Base-by-base conservation (phyloP, 1,140 invertebrate genomes). In the Brachionus calyciflorus region DNA sequence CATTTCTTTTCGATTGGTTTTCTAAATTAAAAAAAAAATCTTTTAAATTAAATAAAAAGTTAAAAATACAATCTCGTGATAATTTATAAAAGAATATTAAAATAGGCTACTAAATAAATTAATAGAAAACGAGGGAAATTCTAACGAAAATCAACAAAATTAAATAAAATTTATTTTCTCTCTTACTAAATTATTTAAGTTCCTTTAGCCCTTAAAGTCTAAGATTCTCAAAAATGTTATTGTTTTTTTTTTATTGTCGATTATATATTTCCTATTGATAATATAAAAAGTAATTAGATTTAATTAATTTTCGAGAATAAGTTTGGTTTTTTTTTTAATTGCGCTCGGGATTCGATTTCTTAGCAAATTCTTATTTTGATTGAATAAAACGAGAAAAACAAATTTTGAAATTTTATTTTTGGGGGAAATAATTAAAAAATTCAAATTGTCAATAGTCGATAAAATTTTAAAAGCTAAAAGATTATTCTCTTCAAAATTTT, bases 261-360 rank as follows among this genome's bases (percentile, higher is more conserved):
- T 12, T 37, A 33, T 60, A 60, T 37, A 33, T 5, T 49, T 49
- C 30, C 33, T 55, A 55, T n/a, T n/a, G n/a, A n/a, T n/a, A n/a
- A n/a, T n/a, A n/a, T n/a, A n/a, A 55, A 24, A 37, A 60, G 28
- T 60, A 60, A 60, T 60, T 60, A 60, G 28, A 60, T 60, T 60
- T 60, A 60, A 60, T 60, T 37, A 40, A 37, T 17, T 12, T 60
- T 17, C 17, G 37, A 33, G n/a, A n/a, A n/a, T n/a, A n/a, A n/a
- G n/a, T n/a, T n/a, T n/a, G n/a, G n/a, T n/a, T n/a, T n/a, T n/a
- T n/a, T n/a, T n/a, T 37, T 37, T 33, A 40, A 37, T 60, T 14
- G 37, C 55, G 10, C 30, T 60, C n/a, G 28, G 37, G 55, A 55
- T 28, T 28, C 12, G 33, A 28, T 28, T 14, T 14, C 33, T 55